Evolutionary conservation across 2,888 invertebrate genomes (phyloP).

Genomic region (Philereme transversata): DNA sequence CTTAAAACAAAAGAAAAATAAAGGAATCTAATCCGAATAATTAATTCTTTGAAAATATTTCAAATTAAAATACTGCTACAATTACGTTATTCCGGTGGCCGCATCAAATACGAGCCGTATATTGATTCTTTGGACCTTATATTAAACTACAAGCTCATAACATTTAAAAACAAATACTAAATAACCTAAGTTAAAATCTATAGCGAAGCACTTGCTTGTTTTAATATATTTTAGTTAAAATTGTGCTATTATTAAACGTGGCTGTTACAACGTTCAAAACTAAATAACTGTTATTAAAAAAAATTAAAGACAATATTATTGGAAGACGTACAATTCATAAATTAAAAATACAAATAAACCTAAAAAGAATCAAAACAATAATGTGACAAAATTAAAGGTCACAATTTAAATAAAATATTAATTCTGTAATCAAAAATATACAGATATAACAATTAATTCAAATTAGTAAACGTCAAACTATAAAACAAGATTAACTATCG

Average conservation of each 20-base stretch:
- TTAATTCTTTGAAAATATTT: conserved; percentile 48
- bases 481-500: conserved; percentile 33
- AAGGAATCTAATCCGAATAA: conserved; percentile 51
- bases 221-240: conserved; percentile 63
- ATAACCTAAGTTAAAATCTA: conserved; percentile 66
- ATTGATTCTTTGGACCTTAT: conserved; percentile 77
- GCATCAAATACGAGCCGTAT: conserved; percentile 64
- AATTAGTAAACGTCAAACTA: conserved; percentile 36
- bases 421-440: conserved; percentile 75
- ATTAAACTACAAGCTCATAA: conserved; percentile 70
- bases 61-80: conserved; percentile 69
- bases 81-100: conserved; percentile 55
- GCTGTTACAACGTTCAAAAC: conserved; percentile 50
- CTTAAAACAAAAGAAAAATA: conserved; percentile 59
- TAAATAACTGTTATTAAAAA: conserved; percentile 52
- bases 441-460: conserved; percentile 59
- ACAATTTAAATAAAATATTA: conserved; percentile 48
- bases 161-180: conserved; percentile 54
- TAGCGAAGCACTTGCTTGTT: conserved; percentile 64
- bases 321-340: conserved; percentile 70
- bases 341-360: conserved; percentile 42
- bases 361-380: conserved; percentile 35
- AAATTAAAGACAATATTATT: conserved; percentile 55
- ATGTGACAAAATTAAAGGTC: conserved; percentile 42
- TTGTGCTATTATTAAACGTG: conserved; percentile 60